phyloP scores from a whole-genome alignment of 2,888 invertebrate genomes.

The Nomada fucata region DNA sequence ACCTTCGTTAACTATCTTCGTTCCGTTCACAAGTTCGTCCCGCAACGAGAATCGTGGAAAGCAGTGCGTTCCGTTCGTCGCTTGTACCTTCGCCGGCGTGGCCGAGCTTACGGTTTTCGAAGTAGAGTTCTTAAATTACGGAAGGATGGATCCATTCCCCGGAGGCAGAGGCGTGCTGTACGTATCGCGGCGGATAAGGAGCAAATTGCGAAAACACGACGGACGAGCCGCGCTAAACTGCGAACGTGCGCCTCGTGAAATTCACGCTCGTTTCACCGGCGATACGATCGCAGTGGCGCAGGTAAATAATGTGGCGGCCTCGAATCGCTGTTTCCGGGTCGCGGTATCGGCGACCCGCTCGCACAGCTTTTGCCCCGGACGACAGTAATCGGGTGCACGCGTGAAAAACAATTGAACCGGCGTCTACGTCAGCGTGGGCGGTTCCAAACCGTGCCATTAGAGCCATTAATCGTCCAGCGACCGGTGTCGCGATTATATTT shows the following conservation, averaged over 20 bases:
- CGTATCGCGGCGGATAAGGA: conserved; percentile 27
- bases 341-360: conserved; percentile 15
- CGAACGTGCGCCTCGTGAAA: conserved; percentile 49
- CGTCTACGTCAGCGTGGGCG: not conserved
- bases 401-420: conserved; percentile 35
- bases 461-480: conserved; percentile 31
- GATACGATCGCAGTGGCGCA: conserved; percentile 10
- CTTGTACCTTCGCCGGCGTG: too few species aligned
- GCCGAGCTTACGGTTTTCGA: too few species aligned
- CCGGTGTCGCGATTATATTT: conserved; percentile 4
- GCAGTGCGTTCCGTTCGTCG: too few species aligned
- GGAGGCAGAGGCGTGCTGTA: not conserved
- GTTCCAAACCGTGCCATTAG: conserved; percentile 15
- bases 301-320: conserved; percentile 37
- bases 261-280: conserved; percentile 40
- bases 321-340: conserved; percentile 14
- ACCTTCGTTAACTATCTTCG: not conserved
- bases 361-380: conserved; percentile 8
- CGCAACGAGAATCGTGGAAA: too few species aligned
- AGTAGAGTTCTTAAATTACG: not conserved
- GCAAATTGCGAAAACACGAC: conserved; percentile 48
- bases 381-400: conserved; percentile 24
- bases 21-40: too few species aligned
- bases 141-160: not conserved
- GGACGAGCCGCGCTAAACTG: conserved; percentile 39